These are phyloP conservation scores for Tolmerus cingulatus DNA, from an alignment of 2,888 invertebrate species.

Conservation along the genomic window DNA sequence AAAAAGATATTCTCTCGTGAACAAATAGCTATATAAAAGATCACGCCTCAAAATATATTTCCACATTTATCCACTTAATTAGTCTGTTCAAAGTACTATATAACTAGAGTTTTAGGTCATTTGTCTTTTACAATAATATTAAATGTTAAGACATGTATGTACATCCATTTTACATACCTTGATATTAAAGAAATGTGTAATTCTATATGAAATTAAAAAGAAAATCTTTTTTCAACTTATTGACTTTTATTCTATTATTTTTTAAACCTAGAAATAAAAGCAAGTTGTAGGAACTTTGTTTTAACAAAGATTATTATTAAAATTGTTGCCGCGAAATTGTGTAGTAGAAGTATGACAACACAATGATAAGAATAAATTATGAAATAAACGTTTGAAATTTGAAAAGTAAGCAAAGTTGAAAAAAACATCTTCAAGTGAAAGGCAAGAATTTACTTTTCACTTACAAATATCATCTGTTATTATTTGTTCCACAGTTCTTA, in stretches of 20 bases:
- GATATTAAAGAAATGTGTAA: constrained; percentile 39
- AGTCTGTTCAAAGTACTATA: constrained; percentile 23
- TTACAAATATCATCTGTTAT: too few relatives aligned
- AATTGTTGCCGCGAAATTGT: too few relatives aligned
- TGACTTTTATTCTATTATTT: not conserved
- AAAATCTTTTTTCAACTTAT: constrained; percentile 14
- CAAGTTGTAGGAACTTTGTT: too few relatives aligned
- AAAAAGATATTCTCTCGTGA: not conserved
- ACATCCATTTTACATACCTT: constrained; percentile 39
- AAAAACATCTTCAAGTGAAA: too few relatives aligned
- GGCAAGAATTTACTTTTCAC: too few relatives aligned
- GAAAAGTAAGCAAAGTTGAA: too few relatives aligned
- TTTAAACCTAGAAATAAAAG: not conserved
- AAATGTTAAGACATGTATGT: constrained; percentile 35
- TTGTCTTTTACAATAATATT: constrained; percentile 40
- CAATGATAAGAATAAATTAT: too few relatives aligned
- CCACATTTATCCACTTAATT: constrained; percentile 7
- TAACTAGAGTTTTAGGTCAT: constrained; percentile 28
- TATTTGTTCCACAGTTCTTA: too few relatives aligned
- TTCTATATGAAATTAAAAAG: constrained; percentile 27
- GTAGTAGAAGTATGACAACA: too few relatives aligned
- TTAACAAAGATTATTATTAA: too few relatives aligned
- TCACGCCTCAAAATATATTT: not conserved
- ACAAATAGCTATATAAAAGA: constrained; percentile 27
- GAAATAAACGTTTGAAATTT: too few relatives aligned